Evolutionary conservation across 2,797 vertebrate species (phyloP), one percentile per base, ranked within the genome.

Genomic region (Champsocephalus gunnari): DNA sequence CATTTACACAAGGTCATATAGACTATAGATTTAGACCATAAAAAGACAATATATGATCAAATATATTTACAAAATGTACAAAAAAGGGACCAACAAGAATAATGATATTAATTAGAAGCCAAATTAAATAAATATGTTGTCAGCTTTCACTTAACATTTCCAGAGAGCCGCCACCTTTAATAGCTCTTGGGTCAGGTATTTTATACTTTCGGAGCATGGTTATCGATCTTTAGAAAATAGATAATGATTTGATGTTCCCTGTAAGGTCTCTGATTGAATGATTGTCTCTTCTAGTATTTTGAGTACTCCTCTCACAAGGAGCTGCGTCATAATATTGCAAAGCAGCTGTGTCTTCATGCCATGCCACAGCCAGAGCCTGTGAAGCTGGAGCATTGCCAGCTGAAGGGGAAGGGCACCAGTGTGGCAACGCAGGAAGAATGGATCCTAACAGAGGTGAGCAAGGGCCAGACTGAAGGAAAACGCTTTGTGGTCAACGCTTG

Each of bases 311-410:
- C 93, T 45, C 96, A 97, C 75, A 92, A 91, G 47, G 98, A 99
- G 86, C 94, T 99, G 68, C 96, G 98, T 54, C 98, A 99, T 87
- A 99, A 99, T 89, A 96, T 97, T 1, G 96, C 93, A 5, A 97
- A 96, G 89, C 95, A 99, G 92, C 94, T 99, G 9, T 99, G 98
- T 89, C 95, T 99, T 70, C 94, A 96, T 0, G 95, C 94, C 0
- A 61, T 2, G 0, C 3, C 69, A 0, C 80, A 85, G 2, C 66
- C 91, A 0, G 86, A 95, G 3, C 86, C 43, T 0, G 89, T 94
- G 55, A 93, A 94, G 87, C 81, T 99, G 0, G 94, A 96, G 48
- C 62, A 76, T 0, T 99, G 98, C 77, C 90, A 92, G 55, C 95
- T 91, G 83, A 95, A 90, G 47, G 97, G 97, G n/a, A 96, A 91